A percentile compares a stretch with the other conserved stretches of the same genome.
Conservation (phyloP, 23 tunicate species). For the Ascidia mentula region DNA sequence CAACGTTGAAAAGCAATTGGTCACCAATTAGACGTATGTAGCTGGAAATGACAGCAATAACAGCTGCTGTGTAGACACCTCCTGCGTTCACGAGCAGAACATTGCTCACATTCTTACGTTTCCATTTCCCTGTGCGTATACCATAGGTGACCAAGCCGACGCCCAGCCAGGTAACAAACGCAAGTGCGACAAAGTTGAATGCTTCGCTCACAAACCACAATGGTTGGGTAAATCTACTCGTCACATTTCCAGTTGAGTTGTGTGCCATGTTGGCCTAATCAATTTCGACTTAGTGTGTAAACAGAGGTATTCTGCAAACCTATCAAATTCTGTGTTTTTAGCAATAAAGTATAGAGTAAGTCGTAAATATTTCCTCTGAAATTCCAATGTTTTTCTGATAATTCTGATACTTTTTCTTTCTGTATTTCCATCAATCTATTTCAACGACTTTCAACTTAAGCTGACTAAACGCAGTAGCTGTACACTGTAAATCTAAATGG, state of each 20-base stretch:
- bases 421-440: no score
- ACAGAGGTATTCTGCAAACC: no score
- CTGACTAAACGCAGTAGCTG: no score
- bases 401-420: no score
- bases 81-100: not conserved
- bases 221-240: conserved; percentile 1
- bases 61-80: not conserved
- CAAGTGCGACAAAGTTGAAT: not conserved
- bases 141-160: not conserved
- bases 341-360: no score
- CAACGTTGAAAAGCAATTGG: conserved; percentile 4
- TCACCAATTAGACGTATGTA: not conserved
- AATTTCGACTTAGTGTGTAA: no score
- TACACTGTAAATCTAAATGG: no score
- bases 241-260: not conserved
- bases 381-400: no score
- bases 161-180: not conserved
- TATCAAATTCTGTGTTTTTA: no score
- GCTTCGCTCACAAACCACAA: not conserved
- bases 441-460: no score
- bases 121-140: conserved; percentile 1
- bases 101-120: not conserved
- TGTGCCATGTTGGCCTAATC: no score
- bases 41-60: not conserved
- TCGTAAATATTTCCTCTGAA: no score